Base-by-base conservation (phyloP, 2,888 invertebrate genomes). In the Galerucella calmariensis region DNA sequence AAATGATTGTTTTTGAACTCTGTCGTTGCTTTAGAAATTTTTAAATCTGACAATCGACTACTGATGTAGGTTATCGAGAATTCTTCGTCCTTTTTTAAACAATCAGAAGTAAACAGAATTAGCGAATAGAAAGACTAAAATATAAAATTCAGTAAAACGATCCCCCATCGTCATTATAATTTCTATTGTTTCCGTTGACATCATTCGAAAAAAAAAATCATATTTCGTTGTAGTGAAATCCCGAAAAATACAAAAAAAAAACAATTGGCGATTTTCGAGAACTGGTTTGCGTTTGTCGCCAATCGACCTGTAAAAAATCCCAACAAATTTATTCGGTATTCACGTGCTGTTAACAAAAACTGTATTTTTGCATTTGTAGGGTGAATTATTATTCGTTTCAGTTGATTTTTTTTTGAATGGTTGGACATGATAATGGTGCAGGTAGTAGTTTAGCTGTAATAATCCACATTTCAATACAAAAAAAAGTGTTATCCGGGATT, bases 301-400 rank as follows among this genome's bases (percentile, higher is more conserved):
- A 46, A 65, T 65, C 63, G 46, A 65, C 44, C 63, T 46, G 63
- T 44, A n/a, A 65, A 65, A 41, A 62, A 58, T n/a, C n/a, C 20
- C 58, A 20, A 58, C 58, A 16, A 58, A 24, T 58, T 58, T 24
- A 9, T 58, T 12, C 20, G 58, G 20, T 11, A 58, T 58, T 58
- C 24, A 24, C 24, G 58, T 58, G 11, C 6, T 58, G 48, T 58
- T 24, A 58, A 24, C 16, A 58, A 58, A 58, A 58, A 41, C 14
- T n/a, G 62, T 65, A 41, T 46, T 65, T 65, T 56, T 56, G 11
- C 46, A 65, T 46, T 65, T 44, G 46, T n/a, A 65, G n/a, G n/a
- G 46, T 44, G 46, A 65, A n/a, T n/a, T n/a, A 46, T 65, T 2
- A 65, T 65, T 46, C 41, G 63, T 65, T 44, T 65, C 46, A 44